Conservation (phyloP, 1,140 invertebrate species). For the Cyphomyrmex costatus region DNA sequence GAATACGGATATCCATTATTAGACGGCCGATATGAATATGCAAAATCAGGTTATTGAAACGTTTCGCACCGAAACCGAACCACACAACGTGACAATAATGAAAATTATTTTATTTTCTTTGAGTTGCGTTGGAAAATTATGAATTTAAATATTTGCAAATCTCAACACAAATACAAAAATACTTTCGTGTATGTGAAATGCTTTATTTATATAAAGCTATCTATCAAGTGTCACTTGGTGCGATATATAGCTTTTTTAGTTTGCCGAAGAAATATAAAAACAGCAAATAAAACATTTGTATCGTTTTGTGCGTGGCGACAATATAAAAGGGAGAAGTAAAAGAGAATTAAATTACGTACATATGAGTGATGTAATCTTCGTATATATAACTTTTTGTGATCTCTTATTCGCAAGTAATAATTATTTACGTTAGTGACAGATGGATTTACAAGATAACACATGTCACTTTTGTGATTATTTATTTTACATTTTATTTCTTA, state of each 20-base stretch:
- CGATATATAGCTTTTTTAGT: background rate
- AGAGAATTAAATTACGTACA: background rate
- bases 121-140: background rate
- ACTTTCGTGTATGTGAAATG: background rate
- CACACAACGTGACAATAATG: background rate
- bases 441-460: background rate
- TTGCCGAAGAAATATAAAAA: background rate
- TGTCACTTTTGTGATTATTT: background rate
- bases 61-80: background rate
- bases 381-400: background rate
- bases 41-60: slow-evolving; percentile 37
- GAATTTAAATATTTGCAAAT: background rate
- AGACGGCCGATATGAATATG: background rate
- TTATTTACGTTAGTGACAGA: background rate
- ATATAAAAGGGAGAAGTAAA: background rate
- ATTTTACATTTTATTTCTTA: background rate
- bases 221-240: background rate
- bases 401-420: slow-evolving; percentile 12
- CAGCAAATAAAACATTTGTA: background rate
- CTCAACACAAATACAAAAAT: background rate
- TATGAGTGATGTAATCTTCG: background rate
- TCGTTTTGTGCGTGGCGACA: background rate
- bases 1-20: slow-evolving; percentile 36
- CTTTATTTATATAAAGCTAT: too few species aligned
- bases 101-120: slow-evolving; percentile 15